Evolutionary conservation across 2,797 vertebrate genomes (phyloP).

Genomic region (Sardinella longiceps): DNA sequence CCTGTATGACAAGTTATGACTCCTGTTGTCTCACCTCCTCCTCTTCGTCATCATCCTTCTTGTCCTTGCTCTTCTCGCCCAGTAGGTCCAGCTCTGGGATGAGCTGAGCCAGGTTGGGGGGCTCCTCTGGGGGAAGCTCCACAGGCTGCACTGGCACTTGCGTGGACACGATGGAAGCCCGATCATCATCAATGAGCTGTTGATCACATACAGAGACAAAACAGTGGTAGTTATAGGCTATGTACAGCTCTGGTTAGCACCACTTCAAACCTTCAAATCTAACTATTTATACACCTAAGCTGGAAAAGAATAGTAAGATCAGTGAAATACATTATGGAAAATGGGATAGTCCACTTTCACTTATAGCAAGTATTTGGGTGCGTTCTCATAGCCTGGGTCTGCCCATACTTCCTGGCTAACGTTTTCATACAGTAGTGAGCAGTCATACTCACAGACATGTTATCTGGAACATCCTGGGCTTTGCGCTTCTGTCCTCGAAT

Average conservation of each 20-base stretch:
- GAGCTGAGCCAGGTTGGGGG: constrained; percentile 86
- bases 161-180: constrained; percentile 68
- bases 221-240: not conserved
- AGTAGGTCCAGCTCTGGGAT: constrained; percentile 94
- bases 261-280: not conserved
- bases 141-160: constrained; percentile 88
- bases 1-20: too few species aligned
- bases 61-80: constrained; percentile 89
- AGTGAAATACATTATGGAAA: not conserved
- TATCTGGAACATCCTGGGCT: constrained; percentile 83
- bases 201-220: not conserved
- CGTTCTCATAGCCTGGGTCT: too few species aligned
- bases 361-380: not conserved
- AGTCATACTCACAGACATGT: constrained; percentile 83
- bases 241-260: too few species aligned
- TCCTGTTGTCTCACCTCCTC: constrained; percentile 77
- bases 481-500: constrained; percentile 91
- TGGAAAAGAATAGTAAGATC: not conserved
- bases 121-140: constrained; percentile 92
- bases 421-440: too few species aligned
- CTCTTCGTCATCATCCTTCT: constrained; percentile 93
- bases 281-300: not conserved
- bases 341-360: not conserved
- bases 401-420: too few species aligned
- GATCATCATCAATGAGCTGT: constrained; percentile 55